These are phyloP conservation scores for Emydocephalus ijimae DNA, from an alignment of 2,113 vertebrate species.

Conservation along the genomic window DNA sequence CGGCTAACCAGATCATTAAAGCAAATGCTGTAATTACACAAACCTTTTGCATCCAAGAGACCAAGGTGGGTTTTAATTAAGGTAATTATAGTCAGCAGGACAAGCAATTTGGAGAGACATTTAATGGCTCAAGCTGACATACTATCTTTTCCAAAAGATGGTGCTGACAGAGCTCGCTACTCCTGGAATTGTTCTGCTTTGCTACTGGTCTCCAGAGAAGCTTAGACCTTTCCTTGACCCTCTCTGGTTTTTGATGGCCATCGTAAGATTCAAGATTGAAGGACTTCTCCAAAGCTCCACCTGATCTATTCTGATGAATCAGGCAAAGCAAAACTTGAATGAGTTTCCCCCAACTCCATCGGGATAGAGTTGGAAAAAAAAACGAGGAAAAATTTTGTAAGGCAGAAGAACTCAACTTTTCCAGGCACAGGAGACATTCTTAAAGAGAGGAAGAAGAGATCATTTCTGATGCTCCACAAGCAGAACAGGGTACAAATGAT, in stretches of 20 bases:
- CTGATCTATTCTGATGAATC: not conserved
- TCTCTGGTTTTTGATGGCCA: too few species aligned
- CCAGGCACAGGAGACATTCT: not conserved
- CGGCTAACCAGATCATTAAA: slow-evolving; percentile 53
- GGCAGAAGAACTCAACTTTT: not conserved
- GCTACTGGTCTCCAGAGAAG: not conserved
- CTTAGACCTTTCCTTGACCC: not conserved
- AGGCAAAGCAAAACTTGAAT: not conserved
- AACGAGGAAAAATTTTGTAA: not conserved
- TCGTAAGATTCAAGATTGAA: too few species aligned
- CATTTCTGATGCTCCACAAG: too few species aligned
- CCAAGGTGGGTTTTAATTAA: slow-evolving; percentile 63
- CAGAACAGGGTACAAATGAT: too few species aligned
- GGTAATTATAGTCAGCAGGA: slow-evolving; percentile 58
- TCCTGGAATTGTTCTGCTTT: fast-evolving
- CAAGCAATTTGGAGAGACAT: slow-evolving; percentile 55
- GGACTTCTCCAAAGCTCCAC: not conserved
- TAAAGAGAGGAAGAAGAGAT: not conserved
- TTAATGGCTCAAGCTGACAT: slow-evolving; percentile 36
- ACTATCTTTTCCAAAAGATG: slow-evolving; percentile 18
- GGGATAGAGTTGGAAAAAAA: not conserved
- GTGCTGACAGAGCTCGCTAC: fast-evolving
- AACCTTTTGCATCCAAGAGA: slow-evolving; percentile 48
- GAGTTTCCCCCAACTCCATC: not conserved
- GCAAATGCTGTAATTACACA: slow-evolving; percentile 11